Evolutionary conservation across 1,140 invertebrate species (phyloP).

Genomic region (Dendrolimus punctatus): DNA sequence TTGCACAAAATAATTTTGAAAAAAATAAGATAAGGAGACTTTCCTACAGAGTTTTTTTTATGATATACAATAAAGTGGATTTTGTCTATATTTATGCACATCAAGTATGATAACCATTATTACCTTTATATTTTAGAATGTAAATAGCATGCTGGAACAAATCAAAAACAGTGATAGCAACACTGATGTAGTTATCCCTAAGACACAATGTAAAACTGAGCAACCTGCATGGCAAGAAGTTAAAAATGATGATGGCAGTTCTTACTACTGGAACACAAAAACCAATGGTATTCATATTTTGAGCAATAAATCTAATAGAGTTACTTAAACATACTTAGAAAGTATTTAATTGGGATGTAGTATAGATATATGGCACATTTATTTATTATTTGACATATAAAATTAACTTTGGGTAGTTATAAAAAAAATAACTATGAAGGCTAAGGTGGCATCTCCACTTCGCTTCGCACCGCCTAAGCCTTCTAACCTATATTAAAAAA

Average conservation of each 20-base stretch:
- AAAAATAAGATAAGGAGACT: background rate
- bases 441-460: too few species aligned
- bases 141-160: slow-evolving; percentile 43
- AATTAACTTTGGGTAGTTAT: too few species aligned
- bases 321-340: background rate
- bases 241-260: slow-evolving; percentile 77
- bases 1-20: background rate
- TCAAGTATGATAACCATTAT: background rate
- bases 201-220: slow-evolving; percentile 5
- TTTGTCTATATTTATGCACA: slow-evolving; percentile 2
- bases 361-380: too few species aligned
- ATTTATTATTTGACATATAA: too few species aligned
- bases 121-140: slow-evolving; percentile 28
- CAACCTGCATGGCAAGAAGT: slow-evolving; percentile 78
- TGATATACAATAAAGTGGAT: too few species aligned
- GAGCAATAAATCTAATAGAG: background rate
- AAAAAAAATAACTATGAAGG: too few species aligned
- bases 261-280: slow-evolving; percentile 85
- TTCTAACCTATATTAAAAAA: too few species aligned
- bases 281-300: slow-evolving; percentile 75
- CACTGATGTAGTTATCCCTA: slow-evolving; percentile 18
- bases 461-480: too few species aligned
- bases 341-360: too few species aligned
- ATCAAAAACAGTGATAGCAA: slow-evolving; percentile 18
- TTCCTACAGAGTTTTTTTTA: too few species aligned